These are phyloP conservation scores for Panzeria rudis DNA, from an alignment of 2,888 invertebrate genomes.

Conservation along the genomic window DNA sequence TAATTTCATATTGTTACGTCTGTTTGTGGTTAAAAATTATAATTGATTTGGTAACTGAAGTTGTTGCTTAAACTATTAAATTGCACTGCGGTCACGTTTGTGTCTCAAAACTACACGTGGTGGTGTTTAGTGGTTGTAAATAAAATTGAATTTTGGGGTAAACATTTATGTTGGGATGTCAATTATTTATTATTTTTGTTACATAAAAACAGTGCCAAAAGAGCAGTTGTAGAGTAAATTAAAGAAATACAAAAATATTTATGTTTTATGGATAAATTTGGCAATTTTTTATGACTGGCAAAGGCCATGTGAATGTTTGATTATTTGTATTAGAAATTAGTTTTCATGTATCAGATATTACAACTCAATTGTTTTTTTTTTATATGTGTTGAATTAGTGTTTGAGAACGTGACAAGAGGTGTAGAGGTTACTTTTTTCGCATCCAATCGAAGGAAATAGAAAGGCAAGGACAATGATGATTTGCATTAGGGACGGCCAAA, in stretches of 20 bases:
- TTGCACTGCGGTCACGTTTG: slow-evolving; percentile 35
- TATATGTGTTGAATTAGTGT: neutral
- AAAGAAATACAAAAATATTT: neutral
- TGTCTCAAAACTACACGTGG: slow-evolving; percentile 19
- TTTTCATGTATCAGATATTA: neutral
- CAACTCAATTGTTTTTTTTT: neutral
- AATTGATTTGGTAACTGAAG: slow-evolving; percentile 54
- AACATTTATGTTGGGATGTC: slow-evolving; percentile 15
- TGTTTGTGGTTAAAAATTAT: slow-evolving; percentile 45
- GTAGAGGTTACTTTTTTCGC: neutral
- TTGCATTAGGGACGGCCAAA: no score
- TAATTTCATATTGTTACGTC: slow-evolving; percentile 28
- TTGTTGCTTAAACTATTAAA: slow-evolving; percentile 41
- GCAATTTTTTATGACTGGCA: neutral
- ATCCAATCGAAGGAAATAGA: no score
- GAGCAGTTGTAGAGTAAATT: neutral
- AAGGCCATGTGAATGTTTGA: neutral
- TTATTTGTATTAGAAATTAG: neutral
- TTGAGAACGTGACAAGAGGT: neutral
- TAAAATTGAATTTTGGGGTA: slow-evolving; percentile 7
- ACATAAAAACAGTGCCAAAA: neutral
- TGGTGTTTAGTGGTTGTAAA: slow-evolving; percentile 16
- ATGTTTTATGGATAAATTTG: neutral
- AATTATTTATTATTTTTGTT: slow-evolving; percentile 11
- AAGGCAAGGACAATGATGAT: no score